Conservation (phyloP, 2,113 vertebrate genomes). For the Megaceryle maxima region DNA sequence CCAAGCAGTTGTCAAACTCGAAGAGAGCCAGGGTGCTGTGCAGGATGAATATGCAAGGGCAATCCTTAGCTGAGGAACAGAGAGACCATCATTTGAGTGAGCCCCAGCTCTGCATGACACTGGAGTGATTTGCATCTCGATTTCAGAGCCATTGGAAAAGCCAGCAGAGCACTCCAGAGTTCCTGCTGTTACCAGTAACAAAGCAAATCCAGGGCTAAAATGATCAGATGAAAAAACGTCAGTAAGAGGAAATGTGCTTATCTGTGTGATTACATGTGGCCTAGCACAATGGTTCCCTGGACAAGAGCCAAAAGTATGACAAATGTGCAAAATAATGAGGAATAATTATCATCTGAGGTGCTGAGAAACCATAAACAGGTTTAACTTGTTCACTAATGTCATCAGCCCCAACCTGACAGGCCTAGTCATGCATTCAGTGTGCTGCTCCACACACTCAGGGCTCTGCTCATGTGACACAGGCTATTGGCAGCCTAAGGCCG, state of each 20-base stretch:
- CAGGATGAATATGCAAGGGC: background rate
- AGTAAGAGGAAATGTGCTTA: background rate
- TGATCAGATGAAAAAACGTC: background rate
- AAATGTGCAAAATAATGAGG: conserved; percentile 26
- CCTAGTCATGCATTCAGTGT: background rate
- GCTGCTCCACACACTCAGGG: background rate
- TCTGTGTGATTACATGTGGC: background rate
- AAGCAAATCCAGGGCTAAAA: conserved; percentile 19
- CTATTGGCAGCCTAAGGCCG: background rate
- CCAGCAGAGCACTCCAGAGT: background rate
- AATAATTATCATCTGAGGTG: conserved; percentile 29
- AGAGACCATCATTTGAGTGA: background rate
- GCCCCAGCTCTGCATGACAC: background rate
- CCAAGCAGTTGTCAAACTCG: background rate
- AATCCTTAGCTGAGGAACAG: background rate
- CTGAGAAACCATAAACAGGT: conserved; percentile 37
- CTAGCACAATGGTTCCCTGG: background rate
- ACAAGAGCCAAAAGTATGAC: conserved; percentile 39
- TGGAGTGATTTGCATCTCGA: background rate
- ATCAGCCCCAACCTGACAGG: background rate
- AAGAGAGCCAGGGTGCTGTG: background rate
- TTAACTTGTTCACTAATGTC: conserved; percentile 26
- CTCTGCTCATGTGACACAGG: background rate
- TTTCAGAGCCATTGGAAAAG: conserved; percentile 29
- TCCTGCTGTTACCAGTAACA: background rate